A percentile compares a stretch with the other conserved stretches of the same genome.
These are phyloP conservation scores for Drosophila pectinifera DNA, from an alignment of 1,140 invertebrate species.

Conservation along the genomic window DNA sequence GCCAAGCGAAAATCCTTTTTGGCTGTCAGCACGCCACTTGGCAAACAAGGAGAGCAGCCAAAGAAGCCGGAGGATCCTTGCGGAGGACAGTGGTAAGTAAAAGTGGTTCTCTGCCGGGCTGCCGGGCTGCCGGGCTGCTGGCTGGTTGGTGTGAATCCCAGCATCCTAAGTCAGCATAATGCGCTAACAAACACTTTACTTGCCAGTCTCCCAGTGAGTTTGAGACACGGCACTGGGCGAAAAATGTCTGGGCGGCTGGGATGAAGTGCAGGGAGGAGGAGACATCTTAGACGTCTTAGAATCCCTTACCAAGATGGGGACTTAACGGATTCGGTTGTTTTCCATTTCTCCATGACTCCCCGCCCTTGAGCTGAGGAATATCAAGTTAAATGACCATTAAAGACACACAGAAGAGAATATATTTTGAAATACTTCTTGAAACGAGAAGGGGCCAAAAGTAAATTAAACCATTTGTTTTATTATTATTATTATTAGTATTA, in stretches of 20 bases:
- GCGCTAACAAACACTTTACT: constrained; percentile 82
- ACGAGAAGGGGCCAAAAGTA: not conserved
- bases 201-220: constrained; percentile 45
- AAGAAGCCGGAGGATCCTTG: constrained; percentile 30
- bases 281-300: constrained; percentile 32
- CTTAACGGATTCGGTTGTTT: constrained; percentile 43
- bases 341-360: constrained; percentile 5
- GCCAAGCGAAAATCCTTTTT: constrained; percentile 80
- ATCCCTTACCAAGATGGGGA: constrained; percentile 41
- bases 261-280: constrained; percentile 6
- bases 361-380: constrained; percentile 11
- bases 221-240: constrained; percentile 52
- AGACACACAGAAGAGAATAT: constrained; percentile 32
- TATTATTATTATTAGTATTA: not conserved
- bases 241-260: constrained; percentile 15
- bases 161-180: constrained; percentile 79
- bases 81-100: constrained; percentile 71
- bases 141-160: constrained; percentile 66
- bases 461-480: not conserved
- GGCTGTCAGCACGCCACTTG: constrained; percentile 82
- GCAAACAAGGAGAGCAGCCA: constrained; percentile 62
- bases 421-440: constrained; percentile 6
- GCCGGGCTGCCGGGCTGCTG: constrained; percentile 2
- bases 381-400: constrained; percentile 42
- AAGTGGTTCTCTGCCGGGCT: constrained; percentile 56